These are phyloP conservation scores for Hylia prasina DNA, from an alignment of 2,113 vertebrate genomes.

Conservation along the genomic window DNA sequence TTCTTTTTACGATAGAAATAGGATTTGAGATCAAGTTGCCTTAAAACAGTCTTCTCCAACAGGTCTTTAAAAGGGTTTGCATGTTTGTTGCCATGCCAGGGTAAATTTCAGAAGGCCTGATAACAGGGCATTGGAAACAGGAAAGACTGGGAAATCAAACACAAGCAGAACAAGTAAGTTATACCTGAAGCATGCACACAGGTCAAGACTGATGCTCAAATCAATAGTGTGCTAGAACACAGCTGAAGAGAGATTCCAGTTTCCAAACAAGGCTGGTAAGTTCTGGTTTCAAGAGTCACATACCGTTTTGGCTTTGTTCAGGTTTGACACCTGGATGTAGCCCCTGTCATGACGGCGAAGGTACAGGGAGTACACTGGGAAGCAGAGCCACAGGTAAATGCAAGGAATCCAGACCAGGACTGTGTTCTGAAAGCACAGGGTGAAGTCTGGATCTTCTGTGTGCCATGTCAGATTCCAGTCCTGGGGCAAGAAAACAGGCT, in stretches of 20 bases:
- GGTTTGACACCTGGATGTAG: slow-evolving; percentile 90
- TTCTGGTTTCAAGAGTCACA: neutral
- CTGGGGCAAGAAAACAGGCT: slow-evolving; percentile 51
- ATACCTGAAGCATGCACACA: neutral
- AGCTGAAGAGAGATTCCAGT: neutral
- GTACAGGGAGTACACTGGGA: slow-evolving; percentile 84
- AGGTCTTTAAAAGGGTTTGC: neutral
- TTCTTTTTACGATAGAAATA: neutral
- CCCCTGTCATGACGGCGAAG: slow-evolving; percentile 80
- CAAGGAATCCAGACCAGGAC: slow-evolving; percentile 90
- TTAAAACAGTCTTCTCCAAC: neutral
- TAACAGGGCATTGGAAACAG: neutral
- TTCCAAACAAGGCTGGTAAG: accelerated
- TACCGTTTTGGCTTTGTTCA: slow-evolving; percentile 95
- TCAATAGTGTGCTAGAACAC: neutral
- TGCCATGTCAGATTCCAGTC: slow-evolving; percentile 91
- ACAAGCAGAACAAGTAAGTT: neutral
- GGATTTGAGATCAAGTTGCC: neutral
- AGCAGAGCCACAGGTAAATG: slow-evolving; percentile 85
- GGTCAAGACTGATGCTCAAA: neutral
- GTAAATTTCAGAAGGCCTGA: neutral
- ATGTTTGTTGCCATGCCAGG: neutral
- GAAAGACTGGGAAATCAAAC: neutral
- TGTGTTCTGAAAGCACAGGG: slow-evolving; percentile 92
- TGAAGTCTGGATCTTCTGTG: slow-evolving; percentile 84